These are phyloP conservation scores for Atta colombica DNA, from an alignment of 1,140 invertebrate species.

Conservation along the genomic window DNA sequence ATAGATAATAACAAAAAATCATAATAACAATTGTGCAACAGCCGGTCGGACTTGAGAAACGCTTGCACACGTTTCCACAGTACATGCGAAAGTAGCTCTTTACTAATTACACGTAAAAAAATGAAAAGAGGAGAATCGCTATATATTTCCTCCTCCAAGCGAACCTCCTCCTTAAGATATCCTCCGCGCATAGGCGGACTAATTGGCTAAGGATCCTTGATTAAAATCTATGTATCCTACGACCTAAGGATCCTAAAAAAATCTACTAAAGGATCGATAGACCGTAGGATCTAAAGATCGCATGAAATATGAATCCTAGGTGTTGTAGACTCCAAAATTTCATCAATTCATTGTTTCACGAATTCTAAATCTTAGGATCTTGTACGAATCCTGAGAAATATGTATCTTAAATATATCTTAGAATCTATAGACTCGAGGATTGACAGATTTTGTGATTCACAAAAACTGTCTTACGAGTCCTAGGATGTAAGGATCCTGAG, in stretches of 20 bases:
- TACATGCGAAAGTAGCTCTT: conserved; percentile 39
- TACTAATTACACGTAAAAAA: conserved; percentile 50
- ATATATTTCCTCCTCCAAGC: neutral
- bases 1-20: conserved; percentile 55
- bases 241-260: conserved; percentile 25
- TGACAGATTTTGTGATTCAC: neutral
- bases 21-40: conserved; percentile 65
- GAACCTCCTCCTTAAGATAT: conserved; percentile 21
- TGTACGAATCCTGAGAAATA: conserved; percentile 26
- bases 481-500: conserved; percentile 49
- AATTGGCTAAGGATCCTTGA: conserved; percentile 41
- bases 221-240: conserved; percentile 31
- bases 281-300: conserved; percentile 34
- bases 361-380: conserved; percentile 44
- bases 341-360: conserved; percentile 39
- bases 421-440: conserved; percentile 14
- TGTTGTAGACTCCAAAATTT: conserved; percentile 22
- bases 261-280: conserved; percentile 13
- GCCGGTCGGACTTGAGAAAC: conserved; percentile 36
- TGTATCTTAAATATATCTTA: conserved; percentile 33
- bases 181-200: conserved; percentile 13
- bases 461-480: neutral
- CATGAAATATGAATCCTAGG: conserved; percentile 21
- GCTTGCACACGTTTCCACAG: neutral
- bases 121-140: conserved; percentile 47